Percentiles rank a stretch among this genome's conserved stretches.
Conservation (phyloP, 2,888 invertebrate genomes). For the Imbricaverruca yamaguchii region DNA sequence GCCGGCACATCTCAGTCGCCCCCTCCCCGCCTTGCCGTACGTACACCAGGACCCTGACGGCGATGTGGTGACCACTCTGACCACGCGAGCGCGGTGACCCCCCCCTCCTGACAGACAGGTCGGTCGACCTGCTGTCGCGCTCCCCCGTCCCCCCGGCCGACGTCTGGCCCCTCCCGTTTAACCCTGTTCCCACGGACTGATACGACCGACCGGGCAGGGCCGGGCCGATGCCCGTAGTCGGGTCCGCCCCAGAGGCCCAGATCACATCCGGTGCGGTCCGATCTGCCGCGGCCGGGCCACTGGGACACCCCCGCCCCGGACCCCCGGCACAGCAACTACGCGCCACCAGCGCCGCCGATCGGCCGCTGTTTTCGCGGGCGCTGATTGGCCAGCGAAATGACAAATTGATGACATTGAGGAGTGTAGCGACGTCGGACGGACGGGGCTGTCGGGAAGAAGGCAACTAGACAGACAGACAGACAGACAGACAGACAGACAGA, state of each 20-base stretch:
- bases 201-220: no score
- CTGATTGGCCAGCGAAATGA: background rate
- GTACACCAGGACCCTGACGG: no score
- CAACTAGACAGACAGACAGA: no score
- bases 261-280: slow-evolving; percentile 1
- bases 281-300: background rate
- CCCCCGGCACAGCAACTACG: no score
- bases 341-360: background rate
- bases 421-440: no score
- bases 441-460: no score
- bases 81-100: no score
- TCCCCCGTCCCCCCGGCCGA: background rate
- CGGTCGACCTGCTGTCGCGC: background rate
- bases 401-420: no score
- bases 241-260: background rate
- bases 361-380: background rate
- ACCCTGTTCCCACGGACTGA: slow-evolving; percentile 10
- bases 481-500: background rate
- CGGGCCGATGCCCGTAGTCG: no score
- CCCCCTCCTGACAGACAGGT: background rate
- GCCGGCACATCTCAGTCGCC: no score
- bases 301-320: background rate
- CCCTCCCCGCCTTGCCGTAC: no score
- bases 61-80: no score
- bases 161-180: background rate